These are phyloP conservation scores for Heteromormyrus szaboi DNA, from an alignment of 2,797 vertebrate genomes.

Conservation along the genomic window DNA sequence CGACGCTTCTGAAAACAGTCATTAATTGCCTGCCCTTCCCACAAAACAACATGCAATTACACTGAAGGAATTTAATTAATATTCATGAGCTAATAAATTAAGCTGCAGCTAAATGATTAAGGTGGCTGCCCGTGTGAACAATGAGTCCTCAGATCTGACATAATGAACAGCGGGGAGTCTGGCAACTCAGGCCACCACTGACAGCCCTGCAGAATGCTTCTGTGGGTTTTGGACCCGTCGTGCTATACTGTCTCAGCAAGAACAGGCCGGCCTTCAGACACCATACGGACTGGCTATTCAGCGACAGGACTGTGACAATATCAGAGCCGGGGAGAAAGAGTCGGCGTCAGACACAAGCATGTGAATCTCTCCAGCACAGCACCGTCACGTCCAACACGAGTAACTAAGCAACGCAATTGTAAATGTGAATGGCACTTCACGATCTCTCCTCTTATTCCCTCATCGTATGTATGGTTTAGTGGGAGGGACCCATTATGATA, in stretches of 20 bases:
- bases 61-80: slow-evolving; percentile 9
- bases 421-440: not conserved
- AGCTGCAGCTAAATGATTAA: not conserved
- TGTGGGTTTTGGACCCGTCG: not conserved
- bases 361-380: not conserved
- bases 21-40: not conserved
- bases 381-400: not conserved
- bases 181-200: not conserved
- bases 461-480: not conserved
- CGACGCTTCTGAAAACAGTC: not conserved
- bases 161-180: not conserved
- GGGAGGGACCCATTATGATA: not conserved
- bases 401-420: not conserved
- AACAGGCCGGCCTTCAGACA: not conserved
- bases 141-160: not conserved
- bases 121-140: not conserved
- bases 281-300: not conserved
- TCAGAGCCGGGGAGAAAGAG: not conserved
- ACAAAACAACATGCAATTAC: slow-evolving; percentile 2
- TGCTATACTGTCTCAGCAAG: not conserved
- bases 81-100: slow-evolving; percentile 9
- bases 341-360: not conserved
- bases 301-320: not conserved
- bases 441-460: not conserved
- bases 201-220: not conserved